These are phyloP conservation scores for Doryteuthis pealeii DNA, from an alignment of 1,140 invertebrate species.

Conservation along the genomic window DNA sequence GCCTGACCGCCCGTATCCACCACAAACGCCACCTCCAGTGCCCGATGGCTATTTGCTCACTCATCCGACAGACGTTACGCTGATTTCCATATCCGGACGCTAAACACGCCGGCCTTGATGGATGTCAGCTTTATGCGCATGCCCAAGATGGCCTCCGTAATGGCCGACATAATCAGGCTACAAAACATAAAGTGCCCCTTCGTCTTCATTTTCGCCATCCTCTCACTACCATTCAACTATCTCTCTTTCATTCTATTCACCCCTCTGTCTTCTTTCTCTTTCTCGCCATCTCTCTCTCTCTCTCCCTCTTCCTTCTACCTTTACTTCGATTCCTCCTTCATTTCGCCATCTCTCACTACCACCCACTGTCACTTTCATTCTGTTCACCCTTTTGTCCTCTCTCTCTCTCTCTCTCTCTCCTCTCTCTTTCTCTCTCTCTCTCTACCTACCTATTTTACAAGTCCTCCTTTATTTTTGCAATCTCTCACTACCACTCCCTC, in stretches of 20 bases:
- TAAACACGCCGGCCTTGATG: neutral
- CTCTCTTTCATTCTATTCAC: conserved; percentile 3
- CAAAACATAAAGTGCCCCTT: neutral
- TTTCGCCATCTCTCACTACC: conserved; percentile 9
- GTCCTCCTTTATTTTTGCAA: neutral
- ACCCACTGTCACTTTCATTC: neutral
- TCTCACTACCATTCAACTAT: conserved; percentile 1
- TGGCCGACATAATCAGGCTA: neutral
- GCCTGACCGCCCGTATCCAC: neutral
- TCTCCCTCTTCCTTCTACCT: neutral
- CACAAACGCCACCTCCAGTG: neutral
- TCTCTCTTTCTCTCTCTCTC: neutral
- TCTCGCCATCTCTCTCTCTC: neutral
- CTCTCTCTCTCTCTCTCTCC: neutral
- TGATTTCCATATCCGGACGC: conserved; percentile 3
- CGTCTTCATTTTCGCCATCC: neutral
- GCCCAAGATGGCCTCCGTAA: neutral
- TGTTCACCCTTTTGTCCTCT: neutral
- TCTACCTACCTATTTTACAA: neutral
- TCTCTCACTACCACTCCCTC: neutral
- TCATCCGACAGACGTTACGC: neutral
- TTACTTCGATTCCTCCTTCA: conserved; percentile 7
- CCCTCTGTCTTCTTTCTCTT: conserved; percentile 13
- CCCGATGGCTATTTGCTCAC: neutral
- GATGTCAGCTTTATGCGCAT: neutral